phyloP scores from a whole-genome alignment of 2,888 invertebrate species.

The Tricholauxania praeusta region DNA sequence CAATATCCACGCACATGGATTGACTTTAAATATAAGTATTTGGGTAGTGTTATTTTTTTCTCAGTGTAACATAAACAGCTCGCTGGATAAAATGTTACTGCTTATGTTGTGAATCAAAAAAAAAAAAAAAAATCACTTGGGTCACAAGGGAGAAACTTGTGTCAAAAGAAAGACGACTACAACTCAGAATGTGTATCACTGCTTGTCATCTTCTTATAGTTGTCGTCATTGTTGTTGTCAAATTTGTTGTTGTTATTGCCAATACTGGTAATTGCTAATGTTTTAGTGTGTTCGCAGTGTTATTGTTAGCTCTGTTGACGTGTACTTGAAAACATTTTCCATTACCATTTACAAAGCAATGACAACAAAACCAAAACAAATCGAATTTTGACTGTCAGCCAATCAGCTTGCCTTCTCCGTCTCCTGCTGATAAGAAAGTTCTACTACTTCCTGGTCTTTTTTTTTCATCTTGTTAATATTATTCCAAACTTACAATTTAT shows the following conservation, averaged over 20 bases:
- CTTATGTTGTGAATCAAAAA: no score
- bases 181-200: not conserved
- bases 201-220: not conserved
- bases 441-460: not conserved
- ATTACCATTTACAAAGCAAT: not conserved
- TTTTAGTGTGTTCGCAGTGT: not conserved
- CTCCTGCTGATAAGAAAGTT: not conserved
- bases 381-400: not conserved
- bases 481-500: no score
- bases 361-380: constrained; percentile 10
- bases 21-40: no score
- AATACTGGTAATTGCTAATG: no score
- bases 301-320: not conserved
- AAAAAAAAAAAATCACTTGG: no score
- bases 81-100: no score
- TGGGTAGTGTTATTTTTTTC: no score
- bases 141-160: no score
- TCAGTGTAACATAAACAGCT: no score
- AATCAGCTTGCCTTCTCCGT: not conserved
- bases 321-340: not conserved
- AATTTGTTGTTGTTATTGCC: not conserved
- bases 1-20: no score
- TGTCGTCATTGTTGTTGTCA: not conserved
- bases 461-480: no score
- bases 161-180: no score